A percentile compares a stretch with the other conserved stretches of the same genome.
These are phyloP conservation scores for Leptinotarsa texana DNA, from an alignment of 1,140 invertebrate genomes.

Conservation along the genomic window DNA sequence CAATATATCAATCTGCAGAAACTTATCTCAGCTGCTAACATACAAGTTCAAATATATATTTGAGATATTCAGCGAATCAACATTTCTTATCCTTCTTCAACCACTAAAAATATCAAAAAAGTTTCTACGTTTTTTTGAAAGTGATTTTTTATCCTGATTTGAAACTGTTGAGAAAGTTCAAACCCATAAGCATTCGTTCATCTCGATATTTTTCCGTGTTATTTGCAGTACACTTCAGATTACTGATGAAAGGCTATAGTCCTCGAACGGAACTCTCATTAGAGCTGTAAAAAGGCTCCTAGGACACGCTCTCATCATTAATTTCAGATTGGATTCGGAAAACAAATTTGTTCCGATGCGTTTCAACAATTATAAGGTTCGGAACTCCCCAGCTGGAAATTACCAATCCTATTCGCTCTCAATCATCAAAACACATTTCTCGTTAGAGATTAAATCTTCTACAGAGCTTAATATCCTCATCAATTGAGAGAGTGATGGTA, in stretches of 20 bases:
- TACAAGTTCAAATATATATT: no score
- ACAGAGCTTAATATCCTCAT: neutral
- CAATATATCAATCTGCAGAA: no score
- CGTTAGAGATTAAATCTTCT: neutral
- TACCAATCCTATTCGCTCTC: neutral
- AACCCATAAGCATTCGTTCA: no score
- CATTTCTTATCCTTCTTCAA: no score
- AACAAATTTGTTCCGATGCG: constrained; percentile 8
- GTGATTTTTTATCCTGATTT: no score
- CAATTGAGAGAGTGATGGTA: neutral
- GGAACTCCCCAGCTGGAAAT: neutral
- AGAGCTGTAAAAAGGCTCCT: neutral
- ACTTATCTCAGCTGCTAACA: no score
- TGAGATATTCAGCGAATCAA: no score
- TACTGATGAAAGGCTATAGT: neutral
- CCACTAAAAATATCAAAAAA: no score
- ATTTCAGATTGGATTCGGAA: constrained; percentile 2
- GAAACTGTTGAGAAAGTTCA: no score
- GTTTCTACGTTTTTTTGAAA: no score
- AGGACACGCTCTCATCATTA: constrained; percentile 5
- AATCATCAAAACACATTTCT: constrained; percentile 8
- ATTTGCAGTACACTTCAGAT: neutral
- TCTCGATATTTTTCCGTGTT: neutral
- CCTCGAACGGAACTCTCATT: neutral
- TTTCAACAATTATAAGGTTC: constrained; percentile 6